phyloP scores from a whole-genome alignment of 2,797 vertebrate species.

The Peromyscus attwateri region DNA sequence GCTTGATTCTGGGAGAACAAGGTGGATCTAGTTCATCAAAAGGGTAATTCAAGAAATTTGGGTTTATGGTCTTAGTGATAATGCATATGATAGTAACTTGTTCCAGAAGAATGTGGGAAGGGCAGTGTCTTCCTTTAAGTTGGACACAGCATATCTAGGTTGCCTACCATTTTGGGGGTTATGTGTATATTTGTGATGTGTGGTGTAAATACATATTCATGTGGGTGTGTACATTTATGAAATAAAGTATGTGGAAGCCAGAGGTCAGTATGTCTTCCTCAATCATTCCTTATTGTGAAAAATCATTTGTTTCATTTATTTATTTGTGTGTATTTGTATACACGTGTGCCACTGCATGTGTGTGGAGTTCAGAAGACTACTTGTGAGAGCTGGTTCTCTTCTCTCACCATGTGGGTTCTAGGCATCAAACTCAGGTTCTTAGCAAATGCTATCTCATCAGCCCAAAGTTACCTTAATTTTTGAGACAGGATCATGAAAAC shows the following conservation, averaged over 20 bases:
- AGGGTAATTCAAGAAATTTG: not conserved
- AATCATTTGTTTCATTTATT: not conserved
- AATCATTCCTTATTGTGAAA: not conserved
- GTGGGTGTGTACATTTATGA: not conserved
- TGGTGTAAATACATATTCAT: not conserved
- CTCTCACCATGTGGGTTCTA: not conserved
- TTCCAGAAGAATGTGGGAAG: accelerated
- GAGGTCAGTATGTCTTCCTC: not conserved
- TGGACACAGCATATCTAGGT: not conserved
- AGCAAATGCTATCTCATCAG: not conserved
- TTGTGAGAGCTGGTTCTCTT: not conserved
- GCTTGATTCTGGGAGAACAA: not conserved
- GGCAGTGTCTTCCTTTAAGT: not conserved
- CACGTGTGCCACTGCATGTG: not conserved
- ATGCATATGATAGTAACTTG: not conserved
- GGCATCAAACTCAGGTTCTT: not conserved
- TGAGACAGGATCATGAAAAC: not conserved
- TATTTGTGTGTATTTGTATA: not conserved
- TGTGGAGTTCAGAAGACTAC: not conserved
- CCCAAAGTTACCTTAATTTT: not conserved
- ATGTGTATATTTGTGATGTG: not conserved
- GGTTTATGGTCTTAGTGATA: not conserved
- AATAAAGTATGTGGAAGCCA: not conserved
- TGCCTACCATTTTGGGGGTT: not conserved
- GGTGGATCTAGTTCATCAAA: not conserved